These are phyloP conservation scores for Drosophila borborema DNA, from an alignment of 2,888 invertebrate genomes.

Conservation along the genomic window DNA sequence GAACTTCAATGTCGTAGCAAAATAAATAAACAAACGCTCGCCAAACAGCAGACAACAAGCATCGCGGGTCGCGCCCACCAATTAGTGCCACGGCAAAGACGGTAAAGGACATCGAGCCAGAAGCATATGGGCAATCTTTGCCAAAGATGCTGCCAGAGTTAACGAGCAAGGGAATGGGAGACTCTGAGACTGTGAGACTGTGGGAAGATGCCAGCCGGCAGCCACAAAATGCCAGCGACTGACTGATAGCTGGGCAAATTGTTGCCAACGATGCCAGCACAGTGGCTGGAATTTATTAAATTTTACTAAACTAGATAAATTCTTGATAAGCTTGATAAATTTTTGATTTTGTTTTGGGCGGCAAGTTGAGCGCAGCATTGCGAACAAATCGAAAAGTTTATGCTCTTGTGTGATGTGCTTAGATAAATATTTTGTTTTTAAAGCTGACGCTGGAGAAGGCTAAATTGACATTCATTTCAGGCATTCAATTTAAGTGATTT, in stretches of 20 bases:
- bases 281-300: slow-evolving; percentile 3
- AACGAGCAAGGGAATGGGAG: neutral
- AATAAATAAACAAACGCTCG: slow-evolving; percentile 59
- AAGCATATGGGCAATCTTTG: slow-evolving; percentile 31
- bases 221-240: slow-evolving; percentile 10
- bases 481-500: too few species aligned
- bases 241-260: slow-evolving; percentile 33
- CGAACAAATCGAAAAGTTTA: neutral
- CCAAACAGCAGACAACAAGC: slow-evolving; percentile 17
- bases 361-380: neutral
- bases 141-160: slow-evolving; percentile 1
- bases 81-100: slow-evolving; percentile 34
- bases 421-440: too few species aligned
- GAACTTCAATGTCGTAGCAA: slow-evolving; percentile 43
- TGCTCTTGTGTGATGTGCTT: neutral
- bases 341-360: neutral
- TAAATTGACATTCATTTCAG: neutral
- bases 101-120: neutral
- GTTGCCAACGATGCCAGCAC: slow-evolving; percentile 16
- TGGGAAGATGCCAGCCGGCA: neutral
- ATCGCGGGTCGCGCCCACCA: slow-evolving; percentile 27
- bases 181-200: too few species aligned
- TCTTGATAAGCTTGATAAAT: slow-evolving; percentile 8
- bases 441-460: neutral
- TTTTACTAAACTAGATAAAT: neutral